Base-by-base conservation (phyloP, 1,140 invertebrate genomes). In the Pissodes strobi region DNA sequence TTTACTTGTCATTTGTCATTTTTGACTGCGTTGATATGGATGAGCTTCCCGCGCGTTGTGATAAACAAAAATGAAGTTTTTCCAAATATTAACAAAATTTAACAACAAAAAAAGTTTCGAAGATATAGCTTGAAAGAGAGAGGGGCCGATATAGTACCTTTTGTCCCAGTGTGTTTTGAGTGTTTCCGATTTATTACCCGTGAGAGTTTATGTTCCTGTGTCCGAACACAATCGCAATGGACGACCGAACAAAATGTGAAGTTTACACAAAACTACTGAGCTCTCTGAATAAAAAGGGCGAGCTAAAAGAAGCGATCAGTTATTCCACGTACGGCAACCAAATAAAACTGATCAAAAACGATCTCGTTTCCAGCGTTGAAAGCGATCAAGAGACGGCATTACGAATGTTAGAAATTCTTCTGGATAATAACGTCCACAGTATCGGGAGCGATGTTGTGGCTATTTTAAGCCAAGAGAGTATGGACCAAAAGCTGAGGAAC, bases 381-480 rank as follows among this genome's bases (percentile, higher is more conserved):
- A 34, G 19, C 49, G 22, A 52, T n/a, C 49, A 45, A 21, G 38
- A 43, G 17, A 43, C 34, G 10, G 59, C 48, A 17, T 13, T 62
- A 8, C n/a, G 41, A 37, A 62, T 53, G 37, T 43, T 62, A 49
- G 21, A 34, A 62, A 15, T 51, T 39, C 9, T 49, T 39, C 19
- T 23, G 39, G 52, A 51, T 25, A 64, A 64, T 12, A 49, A 23
- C 49, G 25, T 37, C 19, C 52, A 64, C 10, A 38, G 18, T 12
- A 41, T 64, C 10, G 25, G 48, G 22, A 57, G 6, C 0, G 62
- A 64, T 18, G 18, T 57, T 17, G 43, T 64, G 18, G 45, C n/a
- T 6, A n/a, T 21, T 38, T 51, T 64, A 49, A 27, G 17, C 2
- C 18, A 64, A 9, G 37, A 22, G 3, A 38, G 34, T 34, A 27